Conservation (phyloP, 2,888 invertebrate species). For the Drosophila macrospina region DNA sequence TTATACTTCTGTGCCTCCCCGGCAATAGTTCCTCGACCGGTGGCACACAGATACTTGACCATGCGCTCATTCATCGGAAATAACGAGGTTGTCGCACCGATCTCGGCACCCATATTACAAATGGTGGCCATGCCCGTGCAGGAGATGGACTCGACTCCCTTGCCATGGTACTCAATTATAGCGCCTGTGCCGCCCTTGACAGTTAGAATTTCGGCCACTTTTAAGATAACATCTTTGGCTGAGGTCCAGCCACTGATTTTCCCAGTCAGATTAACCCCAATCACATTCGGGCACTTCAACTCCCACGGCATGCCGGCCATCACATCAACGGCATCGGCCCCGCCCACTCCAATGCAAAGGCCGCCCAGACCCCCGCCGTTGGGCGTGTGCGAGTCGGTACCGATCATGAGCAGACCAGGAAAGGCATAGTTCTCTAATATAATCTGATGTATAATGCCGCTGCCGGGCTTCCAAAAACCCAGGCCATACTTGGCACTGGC, state of each 20-base stretch:
- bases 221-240: slow-evolving; percentile 98
- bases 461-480: slow-evolving; percentile 99
- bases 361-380: slow-evolving; percentile 99
- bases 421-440: slow-evolving; percentile 99
- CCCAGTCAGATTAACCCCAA: slow-evolving; percentile 98
- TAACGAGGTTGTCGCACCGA: slow-evolving; percentile 98
- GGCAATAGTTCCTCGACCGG: slow-evolving; percentile 91
- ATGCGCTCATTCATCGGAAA: slow-evolving; percentile 98
- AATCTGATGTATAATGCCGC: slow-evolving; percentile 99
- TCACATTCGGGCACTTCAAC: slow-evolving; percentile 99
- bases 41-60: slow-evolving; percentile 95
- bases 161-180: slow-evolving; percentile 98
- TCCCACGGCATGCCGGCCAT: slow-evolving; percentile 99
- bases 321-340: slow-evolving; percentile 99
- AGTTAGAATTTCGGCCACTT: slow-evolving; percentile 97
- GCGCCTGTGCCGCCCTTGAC: slow-evolving; percentile 99
- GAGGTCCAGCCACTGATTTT: slow-evolving; percentile 98
- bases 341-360: slow-evolving; percentile 99
- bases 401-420: slow-evolving; percentile 98
- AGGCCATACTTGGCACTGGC: slow-evolving; percentile 99
- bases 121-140: slow-evolving; percentile 99
- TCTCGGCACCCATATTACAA: slow-evolving; percentile 99
- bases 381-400: slow-evolving; percentile 99
- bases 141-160: slow-evolving; percentile 98
- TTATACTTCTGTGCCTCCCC: slow-evolving; percentile 89